Conservation (phyloP, 2,797 vertebrate genomes). For the Gallinago solitaria region DNA sequence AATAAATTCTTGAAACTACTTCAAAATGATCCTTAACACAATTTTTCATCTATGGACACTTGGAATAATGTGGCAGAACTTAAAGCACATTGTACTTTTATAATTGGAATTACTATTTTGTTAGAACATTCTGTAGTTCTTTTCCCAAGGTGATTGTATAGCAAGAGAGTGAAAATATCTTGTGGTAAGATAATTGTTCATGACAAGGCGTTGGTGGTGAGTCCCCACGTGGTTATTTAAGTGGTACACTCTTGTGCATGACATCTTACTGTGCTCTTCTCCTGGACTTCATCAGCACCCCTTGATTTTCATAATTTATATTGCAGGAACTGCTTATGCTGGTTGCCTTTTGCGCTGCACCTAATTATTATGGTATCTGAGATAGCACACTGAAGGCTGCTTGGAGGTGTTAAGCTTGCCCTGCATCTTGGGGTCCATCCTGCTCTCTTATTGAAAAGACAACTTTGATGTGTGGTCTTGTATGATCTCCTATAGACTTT, state of each 20-base stretch:
- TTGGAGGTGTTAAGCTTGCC: neutral
- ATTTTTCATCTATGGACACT: neutral
- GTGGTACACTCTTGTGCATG: accelerated
- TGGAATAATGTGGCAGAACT: neutral
- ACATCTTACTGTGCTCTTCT: neutral
- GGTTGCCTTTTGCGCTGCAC: neutral
- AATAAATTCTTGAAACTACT: neutral
- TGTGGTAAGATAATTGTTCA: neutral
- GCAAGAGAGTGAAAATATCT: neutral
- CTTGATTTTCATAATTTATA: accelerated
- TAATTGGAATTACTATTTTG: neutral
- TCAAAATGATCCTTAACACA: neutral
- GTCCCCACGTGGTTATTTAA: accelerated
- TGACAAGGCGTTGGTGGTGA: neutral
- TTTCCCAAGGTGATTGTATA: accelerated
- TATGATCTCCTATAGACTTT: neutral
- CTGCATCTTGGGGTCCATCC: neutral
- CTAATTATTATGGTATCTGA: neutral
- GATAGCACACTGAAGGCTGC: accelerated
- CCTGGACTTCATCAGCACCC: neutral
- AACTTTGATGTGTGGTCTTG: neutral
- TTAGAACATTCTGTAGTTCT: neutral
- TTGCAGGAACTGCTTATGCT: neutral
- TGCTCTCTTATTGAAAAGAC: neutral
- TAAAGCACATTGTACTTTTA: neutral